A percentile compares a stretch with the other conserved stretches of the same genome.
Evolutionary conservation across 2,888 invertebrate genomes (phyloP).

Genomic region (Papilio demoleus): DNA sequence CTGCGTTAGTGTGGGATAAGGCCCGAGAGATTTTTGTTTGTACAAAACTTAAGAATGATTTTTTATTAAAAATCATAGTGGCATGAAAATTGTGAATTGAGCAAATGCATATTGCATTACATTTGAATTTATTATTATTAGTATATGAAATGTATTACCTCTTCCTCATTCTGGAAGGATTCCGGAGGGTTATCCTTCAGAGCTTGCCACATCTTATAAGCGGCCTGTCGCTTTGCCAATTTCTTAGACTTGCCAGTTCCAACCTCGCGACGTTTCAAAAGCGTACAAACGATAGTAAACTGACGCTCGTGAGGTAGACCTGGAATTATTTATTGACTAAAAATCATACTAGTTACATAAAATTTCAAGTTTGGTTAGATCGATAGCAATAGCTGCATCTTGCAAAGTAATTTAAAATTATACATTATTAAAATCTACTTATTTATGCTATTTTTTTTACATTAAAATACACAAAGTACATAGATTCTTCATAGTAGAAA

Average conservation of each 20-base stretch:
- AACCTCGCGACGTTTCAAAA: constrained; percentile 92
- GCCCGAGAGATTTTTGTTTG: no score
- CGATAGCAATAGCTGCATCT: no score
- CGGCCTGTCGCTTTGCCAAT: constrained; percentile 97
- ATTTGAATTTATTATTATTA: no score
- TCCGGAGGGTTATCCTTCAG: constrained; percentile 91
- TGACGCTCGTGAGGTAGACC: constrained; percentile 96
- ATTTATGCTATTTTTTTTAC: no score
- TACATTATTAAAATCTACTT: no score
- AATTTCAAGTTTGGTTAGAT: no score
- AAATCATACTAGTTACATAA: no score
- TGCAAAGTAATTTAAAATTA: no score
- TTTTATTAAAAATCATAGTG: neutral
- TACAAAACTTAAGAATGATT: no score
- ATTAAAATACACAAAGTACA: no score
- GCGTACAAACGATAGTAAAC: constrained; percentile 95
- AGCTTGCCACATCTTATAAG: constrained; percentile 95
- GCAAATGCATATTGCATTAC: neutral
- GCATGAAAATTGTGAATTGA: neutral
- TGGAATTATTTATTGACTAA: constrained; percentile 45
- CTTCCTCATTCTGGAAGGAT: constrained; percentile 86
- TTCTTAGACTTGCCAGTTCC: constrained; percentile 98
- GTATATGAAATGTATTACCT: constrained; percentile 67
- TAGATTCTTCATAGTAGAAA: no score
- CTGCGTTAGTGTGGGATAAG: no score